A percentile compares a stretch with the other conserved stretches of the same genome.
These are phyloP conservation scores for Meloidogyne chitwoodi DNA, from an alignment of 1,140 invertebrate species.

Conservation along the genomic window DNA sequence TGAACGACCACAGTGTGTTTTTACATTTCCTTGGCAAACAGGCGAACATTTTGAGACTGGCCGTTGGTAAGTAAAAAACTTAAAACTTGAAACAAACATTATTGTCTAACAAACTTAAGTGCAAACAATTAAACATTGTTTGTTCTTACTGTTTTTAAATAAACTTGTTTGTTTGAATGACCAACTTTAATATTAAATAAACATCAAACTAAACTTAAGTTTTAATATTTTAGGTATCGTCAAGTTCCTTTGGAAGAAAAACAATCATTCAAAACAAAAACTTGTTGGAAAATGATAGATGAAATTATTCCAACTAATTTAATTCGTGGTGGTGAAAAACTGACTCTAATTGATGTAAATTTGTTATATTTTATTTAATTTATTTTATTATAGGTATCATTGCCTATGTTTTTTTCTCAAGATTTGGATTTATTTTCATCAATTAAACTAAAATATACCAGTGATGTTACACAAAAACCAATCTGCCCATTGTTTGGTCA, in stretches of 20 bases:
- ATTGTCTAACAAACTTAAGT: no score
- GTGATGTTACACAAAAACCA: background rate
- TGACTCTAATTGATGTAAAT: background rate
- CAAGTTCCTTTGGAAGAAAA: background rate
- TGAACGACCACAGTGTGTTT: background rate
- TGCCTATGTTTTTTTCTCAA: background rate
- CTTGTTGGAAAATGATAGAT: background rate
- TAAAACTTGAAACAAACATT: background rate
- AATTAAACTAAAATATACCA: background rate
- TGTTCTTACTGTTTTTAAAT: no score
- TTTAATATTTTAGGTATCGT: background rate
- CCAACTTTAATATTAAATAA: background rate
- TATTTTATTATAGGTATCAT: background rate
- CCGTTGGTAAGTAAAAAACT: background rate
- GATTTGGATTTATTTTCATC: background rate
- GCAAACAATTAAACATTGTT: no score
- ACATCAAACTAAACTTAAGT: background rate
- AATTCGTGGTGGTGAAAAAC: background rate
- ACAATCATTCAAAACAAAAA: background rate
- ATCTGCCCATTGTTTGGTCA: background rate
- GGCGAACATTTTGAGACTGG: background rate
- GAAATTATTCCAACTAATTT: background rate
- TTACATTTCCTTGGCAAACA: background rate
- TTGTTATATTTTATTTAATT: background rate
- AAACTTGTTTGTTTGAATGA: no score